Evolutionary conservation across 2,888 invertebrate genomes (phyloP).

Genomic region (Heteropelma amictum): DNA sequence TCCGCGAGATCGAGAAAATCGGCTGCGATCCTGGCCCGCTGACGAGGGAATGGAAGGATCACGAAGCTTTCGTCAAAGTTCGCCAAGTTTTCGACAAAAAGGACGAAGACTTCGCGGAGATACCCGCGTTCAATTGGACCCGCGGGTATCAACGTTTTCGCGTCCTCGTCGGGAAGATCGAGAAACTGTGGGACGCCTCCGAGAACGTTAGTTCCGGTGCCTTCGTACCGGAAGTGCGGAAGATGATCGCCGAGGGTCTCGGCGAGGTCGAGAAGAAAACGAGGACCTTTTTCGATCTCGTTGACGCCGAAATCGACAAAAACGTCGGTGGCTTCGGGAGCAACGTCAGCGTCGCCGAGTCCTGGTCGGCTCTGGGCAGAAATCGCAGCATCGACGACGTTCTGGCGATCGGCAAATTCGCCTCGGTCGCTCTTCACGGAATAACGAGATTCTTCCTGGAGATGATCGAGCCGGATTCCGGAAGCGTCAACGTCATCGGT

Average conservation of each 20-base stretch:
- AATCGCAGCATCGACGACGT: slow-evolving; percentile 61
- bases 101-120: slow-evolving; percentile 43
- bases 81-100: slow-evolving; percentile 59
- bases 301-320: slow-evolving; percentile 68
- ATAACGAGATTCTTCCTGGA: slow-evolving; percentile 49
- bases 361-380: slow-evolving; percentile 59
- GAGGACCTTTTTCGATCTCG: slow-evolving; percentile 61
- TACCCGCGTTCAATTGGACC: slow-evolving; percentile 71
- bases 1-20: slow-evolving; percentile 78
- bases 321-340: slow-evolving; percentile 56
- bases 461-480: slow-evolving; percentile 36
- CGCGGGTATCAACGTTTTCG: slow-evolving; percentile 69
- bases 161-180: slow-evolving; percentile 60
- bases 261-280: slow-evolving; percentile 51
- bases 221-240: slow-evolving; percentile 60
- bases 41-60: slow-evolving; percentile 78
- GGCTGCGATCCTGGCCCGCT: slow-evolving; percentile 77
- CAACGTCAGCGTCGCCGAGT: slow-evolving; percentile 58
- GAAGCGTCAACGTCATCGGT: slow-evolving; percentile 61
- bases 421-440: slow-evolving; percentile 63
- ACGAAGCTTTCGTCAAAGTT: slow-evolving; percentile 62
- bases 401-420: slow-evolving; percentile 64
- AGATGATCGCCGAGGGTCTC: slow-evolving; percentile 56
- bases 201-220: slow-evolving; percentile 56
- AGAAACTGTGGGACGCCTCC: slow-evolving; percentile 58